Percentiles rank a stretch among this genome's conserved stretches.
These are phyloP conservation scores for Drosophila mimica DNA, from an alignment of 2,888 invertebrate species.

Conservation along the genomic window DNA sequence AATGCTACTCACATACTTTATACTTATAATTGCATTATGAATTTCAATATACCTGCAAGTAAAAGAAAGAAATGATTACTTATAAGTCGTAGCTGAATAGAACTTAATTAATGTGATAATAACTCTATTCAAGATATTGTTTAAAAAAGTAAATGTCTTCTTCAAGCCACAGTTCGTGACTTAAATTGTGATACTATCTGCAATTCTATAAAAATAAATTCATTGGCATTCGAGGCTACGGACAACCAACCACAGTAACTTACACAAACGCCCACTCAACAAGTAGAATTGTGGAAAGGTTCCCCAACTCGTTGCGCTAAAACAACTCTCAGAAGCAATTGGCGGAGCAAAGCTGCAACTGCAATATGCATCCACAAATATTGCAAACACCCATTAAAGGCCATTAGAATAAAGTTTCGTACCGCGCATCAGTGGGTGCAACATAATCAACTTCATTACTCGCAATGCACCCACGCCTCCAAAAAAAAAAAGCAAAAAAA, in stretches of 20 bases:
- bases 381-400: conserved; percentile 57
- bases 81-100: not conserved
- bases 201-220: not conserved
- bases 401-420: conserved; percentile 59
- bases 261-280: conserved; percentile 3
- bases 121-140: not conserved
- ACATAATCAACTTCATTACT: conserved; percentile 63
- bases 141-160: not conserved
- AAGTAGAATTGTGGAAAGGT: conserved; percentile 16
- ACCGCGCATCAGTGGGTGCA: not conserved
- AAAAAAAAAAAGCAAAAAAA: conserved; percentile 1
- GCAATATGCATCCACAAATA: conserved; percentile 51
- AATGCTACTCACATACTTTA: conserved; percentile 12
- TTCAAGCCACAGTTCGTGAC: conserved; percentile 1
- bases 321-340: conserved; percentile 46
- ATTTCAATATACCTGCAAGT: conserved; percentile 56
- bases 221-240: conserved; percentile 17
- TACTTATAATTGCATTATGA: not conserved
- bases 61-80: not conserved
- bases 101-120: not conserved
- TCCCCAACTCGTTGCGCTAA: conserved; percentile 56
- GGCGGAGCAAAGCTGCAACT: conserved; percentile 20
- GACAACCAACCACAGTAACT: conserved; percentile 31
- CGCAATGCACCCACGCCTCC: conserved; percentile 63
- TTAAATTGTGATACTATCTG: not conserved